Conservation (phyloP, 2,797 vertebrate genomes). For the Loriculus beryllinus region DNA sequence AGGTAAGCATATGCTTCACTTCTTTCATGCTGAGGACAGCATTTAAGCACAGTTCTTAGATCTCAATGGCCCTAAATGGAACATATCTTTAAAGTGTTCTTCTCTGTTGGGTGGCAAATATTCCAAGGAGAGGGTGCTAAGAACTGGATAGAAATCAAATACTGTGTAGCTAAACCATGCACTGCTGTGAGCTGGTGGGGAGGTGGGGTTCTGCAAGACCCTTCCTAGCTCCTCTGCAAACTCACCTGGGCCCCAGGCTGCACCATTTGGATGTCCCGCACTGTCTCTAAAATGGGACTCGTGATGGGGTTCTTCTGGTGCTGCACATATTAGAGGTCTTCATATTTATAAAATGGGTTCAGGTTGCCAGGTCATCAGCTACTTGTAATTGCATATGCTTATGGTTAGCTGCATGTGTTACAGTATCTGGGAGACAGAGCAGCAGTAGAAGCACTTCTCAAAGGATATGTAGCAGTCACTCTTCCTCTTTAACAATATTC, state of each 20-base stretch:
- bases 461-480: background rate
- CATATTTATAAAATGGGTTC: background rate
- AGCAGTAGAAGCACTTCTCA: background rate
- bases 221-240: background rate
- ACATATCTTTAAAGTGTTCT: background rate
- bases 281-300: background rate
- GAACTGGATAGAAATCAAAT: background rate
- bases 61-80: background rate
- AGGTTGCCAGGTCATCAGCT: background rate
- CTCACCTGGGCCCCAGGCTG: background rate
- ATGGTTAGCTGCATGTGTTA: fast-evolving
- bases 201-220: background rate
- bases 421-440: background rate
- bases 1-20: background rate
- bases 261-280: fast-evolving
- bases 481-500: background rate
- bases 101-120: background rate
- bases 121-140: background rate
- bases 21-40: background rate
- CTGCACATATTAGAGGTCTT: background rate
- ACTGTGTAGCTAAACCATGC: fast-evolving
- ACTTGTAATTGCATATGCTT: background rate
- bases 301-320: fast-evolving
- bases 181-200: fast-evolving
- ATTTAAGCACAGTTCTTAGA: background rate